These are phyloP conservation scores for Drosophila ficusphila DNA, from an alignment of 1,140 invertebrate genomes.

Conservation along the genomic window DNA sequence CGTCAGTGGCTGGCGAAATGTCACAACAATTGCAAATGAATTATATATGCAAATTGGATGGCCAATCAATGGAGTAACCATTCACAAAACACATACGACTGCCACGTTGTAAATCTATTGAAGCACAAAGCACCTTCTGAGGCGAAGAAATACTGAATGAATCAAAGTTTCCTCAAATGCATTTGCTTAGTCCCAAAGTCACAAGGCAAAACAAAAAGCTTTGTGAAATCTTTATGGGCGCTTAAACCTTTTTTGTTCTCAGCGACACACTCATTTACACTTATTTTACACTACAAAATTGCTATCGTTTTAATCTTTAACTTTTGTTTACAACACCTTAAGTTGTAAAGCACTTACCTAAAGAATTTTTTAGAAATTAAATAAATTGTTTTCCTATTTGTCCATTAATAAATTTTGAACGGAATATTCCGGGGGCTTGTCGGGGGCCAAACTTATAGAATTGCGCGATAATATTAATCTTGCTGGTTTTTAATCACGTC, in stretches of 20 bases:
- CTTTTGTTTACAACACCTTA: too few species aligned
- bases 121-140: slow-evolving; percentile 10
- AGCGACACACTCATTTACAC: too few species aligned
- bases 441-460: neutral
- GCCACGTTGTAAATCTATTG: slow-evolving; percentile 38
- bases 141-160: too few species aligned
- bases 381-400: neutral
- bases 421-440: slow-evolving; percentile 11
- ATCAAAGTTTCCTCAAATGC: too few species aligned
- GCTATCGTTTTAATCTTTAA: too few species aligned
- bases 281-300: too few species aligned
- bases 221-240: too few species aligned
- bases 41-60: slow-evolving; percentile 79
- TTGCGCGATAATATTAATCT: neutral
- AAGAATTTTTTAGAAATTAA: neutral
- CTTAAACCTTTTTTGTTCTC: neutral
- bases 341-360: neutral
- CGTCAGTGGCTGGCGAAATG: slow-evolving; percentile 61
- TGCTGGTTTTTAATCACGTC: slow-evolving; percentile 10
- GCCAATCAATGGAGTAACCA: slow-evolving; percentile 50
- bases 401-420: neutral
- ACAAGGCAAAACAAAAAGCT: too few species aligned
- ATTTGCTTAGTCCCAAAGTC: neutral
- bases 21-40: slow-evolving; percentile 81
- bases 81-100: slow-evolving; percentile 10